Conservation (phyloP, 2,797 vertebrate species). For the Galago senegalensis region DNA sequence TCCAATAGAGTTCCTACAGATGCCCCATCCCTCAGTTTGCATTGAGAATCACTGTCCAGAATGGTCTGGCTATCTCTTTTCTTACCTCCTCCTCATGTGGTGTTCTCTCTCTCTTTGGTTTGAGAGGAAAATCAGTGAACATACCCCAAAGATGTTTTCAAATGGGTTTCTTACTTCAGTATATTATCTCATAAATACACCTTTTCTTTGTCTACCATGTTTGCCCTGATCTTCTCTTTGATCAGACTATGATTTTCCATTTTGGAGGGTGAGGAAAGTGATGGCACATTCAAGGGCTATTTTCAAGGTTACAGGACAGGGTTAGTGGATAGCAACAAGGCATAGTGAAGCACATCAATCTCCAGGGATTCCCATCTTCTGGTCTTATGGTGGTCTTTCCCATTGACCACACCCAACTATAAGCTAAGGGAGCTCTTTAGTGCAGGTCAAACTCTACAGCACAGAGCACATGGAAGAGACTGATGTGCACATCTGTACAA, state of each 20-base stretch:
- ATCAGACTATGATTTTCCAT: not conserved
- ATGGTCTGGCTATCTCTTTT: conserved; percentile 7
- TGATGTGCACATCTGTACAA: not conserved
- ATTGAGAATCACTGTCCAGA: not conserved
- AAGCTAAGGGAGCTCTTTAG: not conserved
- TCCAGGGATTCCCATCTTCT: not conserved
- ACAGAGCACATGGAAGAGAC: not conserved
- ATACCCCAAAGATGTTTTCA: not conserved
- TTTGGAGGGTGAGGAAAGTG: not conserved
- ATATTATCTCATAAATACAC: not conserved
- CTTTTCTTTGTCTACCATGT: not conserved
- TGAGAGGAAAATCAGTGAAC: not conserved
- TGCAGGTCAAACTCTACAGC: not conserved
- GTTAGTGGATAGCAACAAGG: not conserved
- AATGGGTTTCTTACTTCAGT: conserved; percentile 3
- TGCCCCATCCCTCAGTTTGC: not conserved
- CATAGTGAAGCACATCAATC: not conserved
- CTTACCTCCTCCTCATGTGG: not conserved
- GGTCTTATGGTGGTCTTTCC: not conserved
- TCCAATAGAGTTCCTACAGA: not conserved
- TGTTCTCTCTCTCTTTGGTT: not conserved
- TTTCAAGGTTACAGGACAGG: not conserved
- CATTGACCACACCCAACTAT: not conserved
- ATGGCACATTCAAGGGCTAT: not conserved
- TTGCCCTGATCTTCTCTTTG: not conserved